Percentiles rank a stretch among this genome's conserved stretches.
Evolutionary conservation across 2,888 invertebrate species (phyloP).

Genomic region (Plagiodera versicolora): DNA sequence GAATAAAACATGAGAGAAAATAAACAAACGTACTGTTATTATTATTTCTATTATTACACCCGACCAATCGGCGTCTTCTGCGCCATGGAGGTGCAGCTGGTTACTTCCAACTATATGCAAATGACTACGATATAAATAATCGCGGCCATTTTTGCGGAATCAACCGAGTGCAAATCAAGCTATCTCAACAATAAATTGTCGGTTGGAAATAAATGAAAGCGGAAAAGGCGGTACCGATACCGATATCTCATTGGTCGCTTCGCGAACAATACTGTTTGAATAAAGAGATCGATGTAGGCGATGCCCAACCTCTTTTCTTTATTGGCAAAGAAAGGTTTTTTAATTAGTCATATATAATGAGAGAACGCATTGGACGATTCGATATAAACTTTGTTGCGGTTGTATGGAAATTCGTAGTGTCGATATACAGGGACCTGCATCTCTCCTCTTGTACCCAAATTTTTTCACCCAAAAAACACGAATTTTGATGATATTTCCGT

Average conservation of each 20-base stretch:
- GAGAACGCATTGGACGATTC: background rate
- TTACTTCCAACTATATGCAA: slow-evolving; percentile 11
- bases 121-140: background rate
- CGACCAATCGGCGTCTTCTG: background rate
- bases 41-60: slow-evolving; percentile 44
- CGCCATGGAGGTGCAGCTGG: background rate
- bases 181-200: slow-evolving; percentile 31
- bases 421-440: too few species aligned
- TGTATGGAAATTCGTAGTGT: too few species aligned
- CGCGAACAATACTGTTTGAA: slow-evolving; percentile 31
- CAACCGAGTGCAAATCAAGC: slow-evolving; percentile 20
- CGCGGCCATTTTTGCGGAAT: slow-evolving; percentile 11
- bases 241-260: slow-evolving; percentile 28
- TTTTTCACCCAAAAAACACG: too few species aligned
- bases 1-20: too few species aligned
- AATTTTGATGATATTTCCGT: too few species aligned
- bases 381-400: background rate
- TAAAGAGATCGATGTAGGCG: slow-evolving; percentile 41
- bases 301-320: slow-evolving; percentile 42
- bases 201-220: slow-evolving; percentile 29
- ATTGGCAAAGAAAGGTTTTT: slow-evolving; percentile 18
- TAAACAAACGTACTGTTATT: too few species aligned
- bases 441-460: too few species aligned
- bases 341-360: background rate
- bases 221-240: slow-evolving; percentile 28